Percentiles rank a stretch among this genome's conserved stretches.
Evolutionary conservation across 2,888 invertebrate species (phyloP).

Genomic region (Neelides folsomi): DNA sequence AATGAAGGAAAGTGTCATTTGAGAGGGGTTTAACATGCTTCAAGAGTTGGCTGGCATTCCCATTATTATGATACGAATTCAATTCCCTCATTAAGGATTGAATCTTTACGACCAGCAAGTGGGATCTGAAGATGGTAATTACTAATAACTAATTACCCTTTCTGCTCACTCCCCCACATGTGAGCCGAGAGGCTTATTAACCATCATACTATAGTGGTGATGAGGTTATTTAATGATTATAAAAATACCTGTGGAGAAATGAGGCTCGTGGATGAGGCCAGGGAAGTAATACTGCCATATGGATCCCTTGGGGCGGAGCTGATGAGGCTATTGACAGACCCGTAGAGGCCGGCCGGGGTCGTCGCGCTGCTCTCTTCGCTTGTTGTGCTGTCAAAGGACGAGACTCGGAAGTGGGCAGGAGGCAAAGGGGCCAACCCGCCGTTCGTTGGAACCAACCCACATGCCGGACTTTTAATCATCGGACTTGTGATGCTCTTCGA

Average conservation of each 20-base stretch:
- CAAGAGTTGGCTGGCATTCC: too few relatives aligned
- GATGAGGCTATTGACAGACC: slow-evolving; percentile 36
- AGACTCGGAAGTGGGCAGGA: slow-evolving; percentile 41
- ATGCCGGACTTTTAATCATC: not conserved
- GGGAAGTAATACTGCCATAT: slow-evolving; percentile 46
- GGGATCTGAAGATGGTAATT: too few relatives aligned
- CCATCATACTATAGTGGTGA: too few relatives aligned
- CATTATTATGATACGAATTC: too few relatives aligned
- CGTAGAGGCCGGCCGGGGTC: slow-evolving; percentile 35
- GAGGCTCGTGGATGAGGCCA: slow-evolving; percentile 46
- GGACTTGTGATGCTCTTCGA: slow-evolving; percentile 1
- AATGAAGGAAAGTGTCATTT: too few relatives aligned
- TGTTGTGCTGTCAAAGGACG: slow-evolving; percentile 45
- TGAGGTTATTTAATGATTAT: not conserved
- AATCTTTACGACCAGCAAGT: too few relatives aligned
- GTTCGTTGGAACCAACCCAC: too few relatives aligned
- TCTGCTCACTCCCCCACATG: too few relatives aligned
- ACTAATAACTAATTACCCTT: too few relatives aligned
- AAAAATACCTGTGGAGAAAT: slow-evolving; percentile 43
- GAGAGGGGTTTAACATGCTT: too few relatives aligned
- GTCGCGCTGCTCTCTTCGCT: slow-evolving; percentile 39
- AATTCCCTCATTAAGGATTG: too few relatives aligned
- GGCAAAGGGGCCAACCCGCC: slow-evolving; percentile 13
- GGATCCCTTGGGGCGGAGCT: slow-evolving; percentile 37
- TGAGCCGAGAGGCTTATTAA: too few relatives aligned